Conservation (phyloP, 2,888 invertebrate species). For the Eupithecia centaureata region DNA sequence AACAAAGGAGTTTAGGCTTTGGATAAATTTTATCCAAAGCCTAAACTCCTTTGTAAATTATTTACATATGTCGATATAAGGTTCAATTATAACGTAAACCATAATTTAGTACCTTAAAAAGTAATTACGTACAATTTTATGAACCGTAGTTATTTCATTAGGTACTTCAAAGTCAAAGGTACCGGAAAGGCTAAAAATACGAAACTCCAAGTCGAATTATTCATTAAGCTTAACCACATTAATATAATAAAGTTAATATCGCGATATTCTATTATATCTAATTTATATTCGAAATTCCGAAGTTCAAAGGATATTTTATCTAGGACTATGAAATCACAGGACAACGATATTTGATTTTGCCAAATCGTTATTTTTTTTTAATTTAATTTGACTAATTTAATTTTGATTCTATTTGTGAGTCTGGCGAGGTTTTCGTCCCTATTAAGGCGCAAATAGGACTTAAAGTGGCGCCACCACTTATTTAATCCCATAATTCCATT, state of each 20-base stretch:
- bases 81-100: not conserved
- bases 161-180: slow-evolving; percentile 4
- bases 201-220: slow-evolving; percentile 10
- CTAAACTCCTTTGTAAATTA: not conserved
- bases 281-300: slow-evolving; percentile 25
- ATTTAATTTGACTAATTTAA: too few relatives aligned
- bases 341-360: not conserved
- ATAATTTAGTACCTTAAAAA: not conserved
- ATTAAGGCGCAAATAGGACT: too few relatives aligned
- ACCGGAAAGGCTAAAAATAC: slow-evolving; percentile 2
- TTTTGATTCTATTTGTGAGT: too few relatives aligned
- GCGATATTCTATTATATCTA: slow-evolving; percentile 24
- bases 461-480: too few relatives aligned
- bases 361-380: too few relatives aligned
- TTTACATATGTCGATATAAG: not conserved
- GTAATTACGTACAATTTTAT: slow-evolving; percentile 8
- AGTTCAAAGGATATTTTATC: slow-evolving; percentile 21
- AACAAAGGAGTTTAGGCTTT: too few relatives aligned
- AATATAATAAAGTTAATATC: slow-evolving; percentile 23
- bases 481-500: too few relatives aligned
- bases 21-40: too few relatives aligned
- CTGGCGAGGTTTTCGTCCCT: too few relatives aligned
- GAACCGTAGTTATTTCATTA: not conserved
- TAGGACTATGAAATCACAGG: not conserved
- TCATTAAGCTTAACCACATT: slow-evolving; percentile 17